These are phyloP conservation scores for Eumeta japonica DNA, from an alignment of 1,140 invertebrate species.

Conservation along the genomic window DNA sequence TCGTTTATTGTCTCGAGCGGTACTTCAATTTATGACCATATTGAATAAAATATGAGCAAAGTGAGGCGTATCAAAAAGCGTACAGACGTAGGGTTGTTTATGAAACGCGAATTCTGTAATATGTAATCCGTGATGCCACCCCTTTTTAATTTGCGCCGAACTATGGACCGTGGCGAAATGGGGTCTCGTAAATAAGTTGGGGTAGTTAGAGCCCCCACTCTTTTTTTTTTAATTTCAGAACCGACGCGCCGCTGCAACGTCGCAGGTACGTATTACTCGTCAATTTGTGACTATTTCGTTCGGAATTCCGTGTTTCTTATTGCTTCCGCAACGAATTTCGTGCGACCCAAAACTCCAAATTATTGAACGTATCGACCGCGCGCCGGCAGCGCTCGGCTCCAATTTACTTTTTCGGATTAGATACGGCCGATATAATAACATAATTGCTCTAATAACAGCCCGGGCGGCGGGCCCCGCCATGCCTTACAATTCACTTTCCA, in stretches of 20 bases:
- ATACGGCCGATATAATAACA: conserved; percentile 57
- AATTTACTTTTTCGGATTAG: conserved; percentile 58
- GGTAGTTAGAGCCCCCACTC: conserved; percentile 21
- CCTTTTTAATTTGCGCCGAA: conserved; percentile 53
- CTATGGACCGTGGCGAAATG: conserved; percentile 41
- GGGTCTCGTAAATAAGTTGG: conserved; percentile 25
- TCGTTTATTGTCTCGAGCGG: no score
- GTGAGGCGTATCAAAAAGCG: conserved; percentile 54
- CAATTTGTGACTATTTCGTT: conserved; percentile 36
- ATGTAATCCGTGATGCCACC: conserved; percentile 38
- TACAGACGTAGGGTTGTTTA: conserved; percentile 41
- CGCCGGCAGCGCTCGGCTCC: conserved; percentile 52
- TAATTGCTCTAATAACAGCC: conserved; percentile 56
- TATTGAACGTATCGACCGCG: conserved; percentile 53
- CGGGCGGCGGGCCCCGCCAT: conserved; percentile 35
- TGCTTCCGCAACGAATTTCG: conserved; percentile 57
- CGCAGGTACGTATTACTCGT: conserved; percentile 32
- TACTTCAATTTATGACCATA: conserved; percentile 54
- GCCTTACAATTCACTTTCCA: conserved; percentile 58
- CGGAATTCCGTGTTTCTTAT: conserved; percentile 54
- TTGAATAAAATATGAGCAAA: conserved; percentile 54
- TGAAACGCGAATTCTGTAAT: conserved; percentile 52
- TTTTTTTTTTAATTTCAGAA: conserved; percentile 19
- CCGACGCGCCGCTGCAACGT: conserved; percentile 22
- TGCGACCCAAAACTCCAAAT: conserved; percentile 53